Evolutionary conservation across 2,113 vertebrate species (phyloP).

Genomic region (Pygoscelis antarcticus): DNA sequence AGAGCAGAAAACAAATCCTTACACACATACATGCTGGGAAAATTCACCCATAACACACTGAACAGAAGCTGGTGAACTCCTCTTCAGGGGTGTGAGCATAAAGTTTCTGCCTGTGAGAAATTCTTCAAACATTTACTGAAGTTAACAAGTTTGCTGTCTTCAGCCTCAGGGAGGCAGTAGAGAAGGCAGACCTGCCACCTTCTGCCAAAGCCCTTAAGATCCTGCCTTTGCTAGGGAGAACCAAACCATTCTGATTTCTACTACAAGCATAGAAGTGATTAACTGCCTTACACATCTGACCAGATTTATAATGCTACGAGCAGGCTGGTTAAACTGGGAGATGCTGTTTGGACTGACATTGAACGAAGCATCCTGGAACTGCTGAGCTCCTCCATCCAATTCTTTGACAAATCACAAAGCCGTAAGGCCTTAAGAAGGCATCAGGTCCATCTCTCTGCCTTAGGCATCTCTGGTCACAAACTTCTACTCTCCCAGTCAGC

Average conservation of each 20-base stretch:
- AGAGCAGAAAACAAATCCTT: background rate
- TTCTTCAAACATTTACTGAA: background rate
- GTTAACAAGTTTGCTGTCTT: background rate
- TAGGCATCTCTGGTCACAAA: background rate
- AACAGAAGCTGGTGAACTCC: background rate
- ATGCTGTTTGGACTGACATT: accelerated
- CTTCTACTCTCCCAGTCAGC: background rate
- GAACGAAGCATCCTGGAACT: accelerated
- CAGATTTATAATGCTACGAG: accelerated
- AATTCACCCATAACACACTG: background rate
- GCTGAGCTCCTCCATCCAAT: background rate
- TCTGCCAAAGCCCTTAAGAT: background rate
- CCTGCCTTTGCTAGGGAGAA: background rate
- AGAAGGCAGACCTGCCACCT: background rate
- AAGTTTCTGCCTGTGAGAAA: background rate
- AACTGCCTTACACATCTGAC: background rate
- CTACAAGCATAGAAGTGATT: accelerated
- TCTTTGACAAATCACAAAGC: background rate
- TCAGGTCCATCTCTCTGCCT: background rate
- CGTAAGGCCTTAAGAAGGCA: background rate
- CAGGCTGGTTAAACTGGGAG: background rate
- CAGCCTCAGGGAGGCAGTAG: background rate
- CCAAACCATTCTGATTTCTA: background rate
- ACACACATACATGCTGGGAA: accelerated
- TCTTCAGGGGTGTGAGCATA: background rate